phyloP scores from a whole-genome alignment of 2,113 vertebrate species.

The Salvator merianae region DNA sequence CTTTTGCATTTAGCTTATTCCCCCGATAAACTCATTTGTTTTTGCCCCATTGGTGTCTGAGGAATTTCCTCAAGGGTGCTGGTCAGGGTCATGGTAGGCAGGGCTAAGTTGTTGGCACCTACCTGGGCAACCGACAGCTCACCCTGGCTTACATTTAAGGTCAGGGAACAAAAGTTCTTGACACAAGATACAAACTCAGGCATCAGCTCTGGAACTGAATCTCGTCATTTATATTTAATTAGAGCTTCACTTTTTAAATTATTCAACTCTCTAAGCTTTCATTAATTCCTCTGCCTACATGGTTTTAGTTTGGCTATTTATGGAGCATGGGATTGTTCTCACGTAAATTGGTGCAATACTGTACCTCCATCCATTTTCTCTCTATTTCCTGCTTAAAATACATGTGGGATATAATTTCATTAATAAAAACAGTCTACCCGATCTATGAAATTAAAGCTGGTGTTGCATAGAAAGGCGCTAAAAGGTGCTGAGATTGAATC shows the following conservation, averaged over 20 bases:
- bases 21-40: no score
- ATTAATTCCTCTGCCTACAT: constrained; percentile 49
- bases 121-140: no score
- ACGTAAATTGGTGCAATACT: constrained; percentile 52
- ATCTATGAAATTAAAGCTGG: constrained; percentile 53
- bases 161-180: constrained; percentile 40
- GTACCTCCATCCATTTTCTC: not conserved
- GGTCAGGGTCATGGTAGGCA: no score
- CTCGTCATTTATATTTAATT: constrained; percentile 69
- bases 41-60: no score
- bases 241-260: constrained; percentile 67
- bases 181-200: constrained; percentile 48
- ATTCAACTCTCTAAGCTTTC: constrained; percentile 67
- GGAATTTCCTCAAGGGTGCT: no score
- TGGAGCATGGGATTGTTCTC: constrained; percentile 40
- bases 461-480: constrained; percentile 11
- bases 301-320: constrained; percentile 30
- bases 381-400: constrained; percentile 35
- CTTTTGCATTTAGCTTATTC: no score
- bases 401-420: constrained; percentile 47
- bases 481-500: not conserved
- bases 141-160: no score
- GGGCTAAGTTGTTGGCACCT: no score
- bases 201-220: constrained; percentile 68
- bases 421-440: constrained; percentile 28